Conservation (phyloP, 2,113 vertebrate genomes). For the Kryptolebias marmoratus region DNA sequence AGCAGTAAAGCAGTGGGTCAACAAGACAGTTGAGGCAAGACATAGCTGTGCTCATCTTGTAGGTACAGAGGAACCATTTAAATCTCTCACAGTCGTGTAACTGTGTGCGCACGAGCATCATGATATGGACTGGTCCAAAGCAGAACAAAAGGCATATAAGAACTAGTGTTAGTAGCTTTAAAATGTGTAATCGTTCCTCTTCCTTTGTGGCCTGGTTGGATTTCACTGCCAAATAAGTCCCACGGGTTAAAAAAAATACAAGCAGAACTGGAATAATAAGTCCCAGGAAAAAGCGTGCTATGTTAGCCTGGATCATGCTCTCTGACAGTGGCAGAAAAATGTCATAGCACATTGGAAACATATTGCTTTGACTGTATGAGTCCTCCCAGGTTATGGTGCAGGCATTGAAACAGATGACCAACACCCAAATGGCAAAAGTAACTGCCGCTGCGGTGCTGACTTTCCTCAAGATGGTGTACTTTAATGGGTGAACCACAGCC, state of each 20-base stretch:
- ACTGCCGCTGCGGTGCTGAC: slow-evolving; percentile 73
- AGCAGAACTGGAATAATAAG: slow-evolving; percentile 81
- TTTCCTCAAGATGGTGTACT: slow-evolving; percentile 79
- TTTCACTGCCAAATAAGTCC: slow-evolving; percentile 81
- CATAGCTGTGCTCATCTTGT: slow-evolving; percentile 83
- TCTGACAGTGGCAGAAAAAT: slow-evolving; percentile 78
- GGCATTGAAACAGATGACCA: slow-evolving; percentile 80
- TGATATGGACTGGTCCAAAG: slow-evolving; percentile 86
- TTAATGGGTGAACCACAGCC: slow-evolving; percentile 87
- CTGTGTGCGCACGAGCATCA: slow-evolving; percentile 81
- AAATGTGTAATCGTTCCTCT: slow-evolving; percentile 82
- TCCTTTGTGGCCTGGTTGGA: slow-evolving; percentile 84
- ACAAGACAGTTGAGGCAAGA: slow-evolving; percentile 87
- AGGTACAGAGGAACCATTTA: slow-evolving; percentile 62
- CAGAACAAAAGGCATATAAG: slow-evolving; percentile 83
- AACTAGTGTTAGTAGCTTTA: slow-evolving; percentile 80
- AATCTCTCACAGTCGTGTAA: slow-evolving; percentile 56
- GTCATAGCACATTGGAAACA: slow-evolving; percentile 81
- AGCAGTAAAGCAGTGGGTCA: slow-evolving; percentile 90
- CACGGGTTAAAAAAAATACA: slow-evolving; percentile 82
- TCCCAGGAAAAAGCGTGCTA: slow-evolving; percentile 79
- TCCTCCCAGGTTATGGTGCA: slow-evolving; percentile 75
- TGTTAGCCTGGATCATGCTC: slow-evolving; percentile 68
- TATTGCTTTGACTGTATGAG: slow-evolving; percentile 38
- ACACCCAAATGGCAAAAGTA: slow-evolving; percentile 80